Base-by-base conservation (phyloP, 2,888 invertebrate species). In the Epinotia demarniana region DNA sequence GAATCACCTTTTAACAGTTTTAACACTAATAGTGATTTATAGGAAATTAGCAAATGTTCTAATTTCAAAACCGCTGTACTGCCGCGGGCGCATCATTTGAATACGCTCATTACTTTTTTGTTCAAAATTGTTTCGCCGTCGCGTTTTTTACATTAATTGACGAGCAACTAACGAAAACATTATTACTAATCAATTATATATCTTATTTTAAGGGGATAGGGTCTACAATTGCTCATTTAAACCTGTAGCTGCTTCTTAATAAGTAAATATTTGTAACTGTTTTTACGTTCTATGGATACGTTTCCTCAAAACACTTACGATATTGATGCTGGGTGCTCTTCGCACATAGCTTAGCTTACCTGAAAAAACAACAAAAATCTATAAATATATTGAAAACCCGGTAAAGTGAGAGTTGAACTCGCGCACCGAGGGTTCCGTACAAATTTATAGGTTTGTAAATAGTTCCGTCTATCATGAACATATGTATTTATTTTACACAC, bases 81-180 rank as follows among this genome's bases (percentile, higher is more conserved):
- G 89, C 90, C 88, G 63, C 79, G 71, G 85, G 90, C 86, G 78
- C 78, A 77, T 78, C 76, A 79, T 84, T 83, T 83, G 81, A 84
- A 85, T 86, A 84, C 79, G 81, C 81, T 84, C 80, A 83, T 85
- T 84, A 84, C 79, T 81, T 86, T 84, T 88, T 84, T 84, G 79
- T 79, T 74, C 67, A 71, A 62, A 73, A 77, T 33, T 23, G 66
- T 72, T 79, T 76, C 43, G 73, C 77, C 62, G 71, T 78, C 75
- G 78, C 72, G 75, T 78, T 76, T 78, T 60, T 69, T 16, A 68
- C 12, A 39, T 57, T 64, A 64, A 49, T 58, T 39, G 23, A 67
- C 13, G 11, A 57, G 19, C 68, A 43, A 33, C 18, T 19, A 39
- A 64, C 13, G 33, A 46, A 62, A 33, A 43, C 39, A 18, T 6